Conservation (phyloP, 2,888 invertebrate species). For the Taenaris catops region DNA sequence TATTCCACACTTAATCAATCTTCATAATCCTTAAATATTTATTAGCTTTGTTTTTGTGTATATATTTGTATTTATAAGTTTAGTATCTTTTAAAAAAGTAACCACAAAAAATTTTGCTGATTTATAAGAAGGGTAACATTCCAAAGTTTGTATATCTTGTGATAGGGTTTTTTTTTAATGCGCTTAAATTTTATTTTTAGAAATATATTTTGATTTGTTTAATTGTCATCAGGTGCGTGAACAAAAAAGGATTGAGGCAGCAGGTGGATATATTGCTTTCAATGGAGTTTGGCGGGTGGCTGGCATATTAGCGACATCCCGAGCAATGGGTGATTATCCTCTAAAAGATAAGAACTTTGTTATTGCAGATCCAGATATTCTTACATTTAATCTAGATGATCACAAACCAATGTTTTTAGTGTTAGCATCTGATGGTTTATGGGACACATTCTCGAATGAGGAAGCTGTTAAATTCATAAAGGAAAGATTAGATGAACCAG, state of each 20-base stretch:
- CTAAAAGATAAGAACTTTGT: constrained; percentile 96
- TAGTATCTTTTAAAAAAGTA: too few species aligned
- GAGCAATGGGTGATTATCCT: constrained; percentile 97
- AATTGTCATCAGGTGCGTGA: constrained; percentile 85
- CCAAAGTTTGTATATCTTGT: too few species aligned
- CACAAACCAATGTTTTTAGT: constrained; percentile 94
- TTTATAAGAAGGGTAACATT: too few species aligned
- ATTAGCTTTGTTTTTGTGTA: too few species aligned
- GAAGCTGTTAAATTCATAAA: constrained; percentile 95
- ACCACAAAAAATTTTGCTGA: too few species aligned
- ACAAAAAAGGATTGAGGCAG: constrained; percentile 94
- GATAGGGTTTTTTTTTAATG: too few species aligned
- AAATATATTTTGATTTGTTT: too few species aligned
- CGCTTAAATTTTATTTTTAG: too few species aligned
- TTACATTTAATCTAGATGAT: constrained; percentile 93
- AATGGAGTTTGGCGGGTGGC: constrained; percentile 98
- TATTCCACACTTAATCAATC: too few species aligned
- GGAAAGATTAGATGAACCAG: constrained; percentile 90
- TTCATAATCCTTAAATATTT: too few species aligned
- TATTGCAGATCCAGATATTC: constrained; percentile 96
- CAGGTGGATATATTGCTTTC: constrained; percentile 96
- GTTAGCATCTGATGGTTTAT: constrained; percentile 96
- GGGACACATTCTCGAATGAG: constrained; percentile 97
- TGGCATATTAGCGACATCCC: constrained; percentile 95
- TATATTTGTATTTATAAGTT: too few species aligned